A percentile compares a stretch with the other conserved stretches of the same genome.
Evolutionary conservation across 2,888 invertebrate genomes (phyloP).

Genomic region (Adelphocoris suturalis): DNA sequence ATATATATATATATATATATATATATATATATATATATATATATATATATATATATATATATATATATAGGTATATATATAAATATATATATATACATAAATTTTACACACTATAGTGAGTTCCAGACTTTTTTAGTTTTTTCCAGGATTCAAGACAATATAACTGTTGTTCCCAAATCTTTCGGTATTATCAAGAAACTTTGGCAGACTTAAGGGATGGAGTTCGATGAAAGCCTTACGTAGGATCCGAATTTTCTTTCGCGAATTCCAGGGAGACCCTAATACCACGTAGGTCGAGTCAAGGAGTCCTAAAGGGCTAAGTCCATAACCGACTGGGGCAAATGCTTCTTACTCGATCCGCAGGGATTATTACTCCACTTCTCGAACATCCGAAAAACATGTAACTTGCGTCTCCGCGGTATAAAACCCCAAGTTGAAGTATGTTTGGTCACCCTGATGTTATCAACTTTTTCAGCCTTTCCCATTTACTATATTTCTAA

Average conservation of each 20-base stretch:
- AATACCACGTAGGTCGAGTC: background rate
- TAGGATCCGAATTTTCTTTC: background rate
- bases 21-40: too few species aligned
- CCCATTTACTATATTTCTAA: too few species aligned
- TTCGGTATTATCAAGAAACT: background rate
- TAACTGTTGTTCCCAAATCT: background rate
- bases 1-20: too few species aligned
- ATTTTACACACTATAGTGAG: background rate
- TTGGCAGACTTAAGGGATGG: background rate
- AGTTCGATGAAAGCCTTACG: background rate
- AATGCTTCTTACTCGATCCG: background rate
- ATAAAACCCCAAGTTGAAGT: background rate
- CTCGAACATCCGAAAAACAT: background rate
- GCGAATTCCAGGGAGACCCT: background rate
- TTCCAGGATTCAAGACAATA: background rate
- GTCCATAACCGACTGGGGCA: background rate
- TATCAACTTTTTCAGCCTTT: too few species aligned
- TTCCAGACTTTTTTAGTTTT: background rate
- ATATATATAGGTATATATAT: too few species aligned
- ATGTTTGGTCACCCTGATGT: background rate
- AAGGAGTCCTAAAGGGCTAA: background rate
- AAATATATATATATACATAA: background rate
- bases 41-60: too few species aligned
- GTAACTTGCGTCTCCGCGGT: slow-evolving; percentile 7
- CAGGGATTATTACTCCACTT: slow-evolving; percentile 10